Evolutionary conservation across 2,113 vertebrate genomes (phyloP).

Genomic region (Atlantisia rogersi): DNA sequence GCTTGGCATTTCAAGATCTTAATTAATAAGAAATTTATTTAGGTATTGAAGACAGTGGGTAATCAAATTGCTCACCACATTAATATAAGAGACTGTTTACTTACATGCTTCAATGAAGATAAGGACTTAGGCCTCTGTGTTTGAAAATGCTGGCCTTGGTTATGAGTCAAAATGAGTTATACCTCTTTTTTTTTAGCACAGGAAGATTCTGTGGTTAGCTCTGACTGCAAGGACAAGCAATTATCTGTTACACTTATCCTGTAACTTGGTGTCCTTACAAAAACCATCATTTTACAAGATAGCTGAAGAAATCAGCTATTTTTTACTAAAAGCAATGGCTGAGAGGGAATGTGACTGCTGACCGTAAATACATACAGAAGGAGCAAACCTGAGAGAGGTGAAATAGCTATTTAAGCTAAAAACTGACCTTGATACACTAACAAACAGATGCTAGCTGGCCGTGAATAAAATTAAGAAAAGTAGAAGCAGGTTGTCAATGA

Average conservation of each 20-base stretch:
- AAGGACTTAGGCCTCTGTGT: not conserved
- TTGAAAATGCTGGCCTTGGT: not conserved
- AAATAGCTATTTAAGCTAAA: slow-evolving; percentile 15
- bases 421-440: slow-evolving; percentile 27
- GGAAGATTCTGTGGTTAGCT: not conserved
- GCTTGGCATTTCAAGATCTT: not conserved
- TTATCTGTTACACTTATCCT: not conserved
- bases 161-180: not conserved
- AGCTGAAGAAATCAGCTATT: not conserved
- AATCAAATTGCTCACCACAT: not conserved
- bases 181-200: not conserved
- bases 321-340: not conserved
- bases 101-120: not conserved
- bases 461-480: slow-evolving; percentile 39
- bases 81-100: not conserved
- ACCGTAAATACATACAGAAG: slow-evolving; percentile 5
- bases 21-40: not conserved
- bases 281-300: not conserved
- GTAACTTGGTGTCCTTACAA: not conserved
- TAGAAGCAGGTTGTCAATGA: not conserved
- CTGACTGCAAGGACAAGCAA: not conserved
- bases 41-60: not conserved
- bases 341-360: not conserved
- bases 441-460: slow-evolving; percentile 3
- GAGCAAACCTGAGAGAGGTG: slow-evolving; percentile 23